phyloP scores from a whole-genome alignment of 2,113 vertebrate species.

The Indri indri region DNA sequence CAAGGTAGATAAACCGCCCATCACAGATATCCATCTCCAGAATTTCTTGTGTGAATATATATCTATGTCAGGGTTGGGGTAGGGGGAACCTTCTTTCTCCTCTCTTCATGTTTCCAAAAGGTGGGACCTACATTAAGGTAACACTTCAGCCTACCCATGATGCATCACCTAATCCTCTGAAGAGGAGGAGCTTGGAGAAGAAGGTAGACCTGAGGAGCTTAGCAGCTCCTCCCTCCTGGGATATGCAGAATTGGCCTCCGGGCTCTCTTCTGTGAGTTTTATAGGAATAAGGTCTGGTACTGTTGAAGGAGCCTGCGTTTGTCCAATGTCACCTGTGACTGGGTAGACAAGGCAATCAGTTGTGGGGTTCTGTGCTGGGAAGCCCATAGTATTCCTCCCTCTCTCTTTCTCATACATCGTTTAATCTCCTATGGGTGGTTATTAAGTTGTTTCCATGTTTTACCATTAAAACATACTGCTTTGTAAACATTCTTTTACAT shows the following conservation, averaged over 20 bases:
- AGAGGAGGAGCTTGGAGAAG: neutral
- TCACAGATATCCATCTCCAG: neutral
- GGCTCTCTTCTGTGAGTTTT: neutral
- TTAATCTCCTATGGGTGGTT: neutral
- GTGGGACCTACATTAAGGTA: neutral
- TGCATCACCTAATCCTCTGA: neutral
- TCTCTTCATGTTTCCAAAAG: neutral
- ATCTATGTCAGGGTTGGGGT: neutral
- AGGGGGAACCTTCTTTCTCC: neutral
- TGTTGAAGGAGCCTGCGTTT: neutral
- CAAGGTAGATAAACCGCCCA: neutral
- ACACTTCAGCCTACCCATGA: neutral
- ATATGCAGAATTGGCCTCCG: neutral
- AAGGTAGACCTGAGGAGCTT: neutral
- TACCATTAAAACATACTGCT: neutral
- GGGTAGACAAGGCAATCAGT: neutral
- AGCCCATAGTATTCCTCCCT: neutral
- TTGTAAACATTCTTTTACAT: neutral
- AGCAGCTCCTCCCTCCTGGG: neutral
- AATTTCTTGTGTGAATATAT: neutral
- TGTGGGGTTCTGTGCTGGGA: neutral
- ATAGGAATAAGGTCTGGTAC: neutral
- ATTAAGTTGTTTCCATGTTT: slow-evolving; percentile 1
- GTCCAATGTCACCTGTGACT: neutral
- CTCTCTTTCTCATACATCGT: neutral